A percentile compares a stretch with the other conserved stretches of the same genome.
phyloP scores from a whole-genome alignment of 2,113 vertebrate genomes.

The Spermophilus dauricus region DNA sequence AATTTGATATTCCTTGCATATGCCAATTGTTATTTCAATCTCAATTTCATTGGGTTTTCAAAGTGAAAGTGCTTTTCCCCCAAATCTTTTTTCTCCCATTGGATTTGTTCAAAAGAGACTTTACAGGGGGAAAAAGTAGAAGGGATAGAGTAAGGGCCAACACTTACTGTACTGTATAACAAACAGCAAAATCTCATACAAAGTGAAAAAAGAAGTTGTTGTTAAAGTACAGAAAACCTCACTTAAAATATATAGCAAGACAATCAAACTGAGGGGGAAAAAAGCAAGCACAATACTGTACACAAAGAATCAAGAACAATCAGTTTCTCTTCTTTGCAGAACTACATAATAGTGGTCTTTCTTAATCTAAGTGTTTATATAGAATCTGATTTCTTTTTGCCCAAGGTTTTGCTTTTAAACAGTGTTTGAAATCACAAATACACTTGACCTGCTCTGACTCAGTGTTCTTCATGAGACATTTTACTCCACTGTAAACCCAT shows the following conservation, averaged over 20 bases:
- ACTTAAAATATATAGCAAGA: conserved; percentile 24
- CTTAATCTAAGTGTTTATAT: background rate
- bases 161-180: background rate
- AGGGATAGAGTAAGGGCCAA: background rate
- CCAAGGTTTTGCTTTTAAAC: background rate
- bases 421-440: conserved; percentile 24
- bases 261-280: conserved; percentile 12
- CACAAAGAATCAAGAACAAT: background rate
- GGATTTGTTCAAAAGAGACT: conserved; percentile 54
- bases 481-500: background rate
- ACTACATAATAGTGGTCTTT: background rate
- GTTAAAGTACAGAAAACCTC: conserved; percentile 52
- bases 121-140: background rate
- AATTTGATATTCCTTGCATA: background rate
- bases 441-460: background rate
- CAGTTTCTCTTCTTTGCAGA: background rate
- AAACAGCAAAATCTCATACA: conserved; percentile 54
- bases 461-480: background rate
- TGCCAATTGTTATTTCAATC: background rate
- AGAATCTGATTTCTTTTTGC: background rate
- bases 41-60: conserved; percentile 51
- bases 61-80: conserved; percentile 12
- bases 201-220: background rate
- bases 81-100: conserved; percentile 41
- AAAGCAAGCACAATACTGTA: background rate